Conservation (phyloP, 2,888 invertebrate species). For the Sussaba pulchella region DNA sequence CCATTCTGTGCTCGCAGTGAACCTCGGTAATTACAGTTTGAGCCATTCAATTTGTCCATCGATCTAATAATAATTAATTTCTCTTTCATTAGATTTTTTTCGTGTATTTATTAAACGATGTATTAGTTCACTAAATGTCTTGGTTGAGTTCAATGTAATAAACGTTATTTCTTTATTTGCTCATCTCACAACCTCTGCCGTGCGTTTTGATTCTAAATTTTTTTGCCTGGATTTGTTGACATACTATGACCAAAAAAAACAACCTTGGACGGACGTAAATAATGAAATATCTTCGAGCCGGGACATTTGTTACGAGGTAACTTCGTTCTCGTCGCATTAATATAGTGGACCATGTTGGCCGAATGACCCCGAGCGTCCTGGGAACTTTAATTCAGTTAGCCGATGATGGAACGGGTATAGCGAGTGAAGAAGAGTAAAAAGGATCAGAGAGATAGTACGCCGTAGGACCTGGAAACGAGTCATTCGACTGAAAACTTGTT, state of each 20-base stretch:
- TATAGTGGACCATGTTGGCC: slow-evolving; percentile 13
- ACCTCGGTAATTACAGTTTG: too few species aligned
- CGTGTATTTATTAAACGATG: too few species aligned
- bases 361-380: slow-evolving; percentile 32
- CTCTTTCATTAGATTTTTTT: too few species aligned
- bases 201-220: too few species aligned
- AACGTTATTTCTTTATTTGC: too few species aligned
- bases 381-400: slow-evolving; percentile 53
- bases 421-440: slow-evolving; percentile 8
- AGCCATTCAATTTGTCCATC: too few species aligned
- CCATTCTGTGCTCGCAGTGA: too few species aligned
- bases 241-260: not conserved
- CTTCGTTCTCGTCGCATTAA: slow-evolving; percentile 7
- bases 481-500: slow-evolving; percentile 61
- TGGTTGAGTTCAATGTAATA: too few species aligned
- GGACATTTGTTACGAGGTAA: not conserved
- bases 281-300: not conserved
- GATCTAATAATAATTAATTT: too few species aligned
- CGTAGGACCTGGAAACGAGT: slow-evolving; percentile 21
- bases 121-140: too few species aligned
- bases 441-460: slow-evolving; percentile 1
- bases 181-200: too few species aligned
- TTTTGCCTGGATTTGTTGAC: too few species aligned
- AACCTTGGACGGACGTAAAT: not conserved
- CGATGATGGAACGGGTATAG: slow-evolving; percentile 14